These are phyloP conservation scores for Progne subis DNA, from an alignment of 2,113 vertebrate species.

Conservation along the genomic window DNA sequence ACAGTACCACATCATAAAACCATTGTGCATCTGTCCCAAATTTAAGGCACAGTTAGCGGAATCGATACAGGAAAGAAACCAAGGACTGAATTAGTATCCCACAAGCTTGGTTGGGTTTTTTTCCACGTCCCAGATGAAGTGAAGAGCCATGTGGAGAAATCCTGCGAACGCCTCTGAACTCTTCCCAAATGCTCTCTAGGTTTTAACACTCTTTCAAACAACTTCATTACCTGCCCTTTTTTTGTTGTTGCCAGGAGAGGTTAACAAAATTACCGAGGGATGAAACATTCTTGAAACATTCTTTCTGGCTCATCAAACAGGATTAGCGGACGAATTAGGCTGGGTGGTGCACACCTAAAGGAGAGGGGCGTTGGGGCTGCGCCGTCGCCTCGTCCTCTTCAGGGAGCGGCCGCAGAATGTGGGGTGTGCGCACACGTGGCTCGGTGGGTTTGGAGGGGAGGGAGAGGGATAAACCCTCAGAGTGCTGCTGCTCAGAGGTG, in stretches of 20 bases:
- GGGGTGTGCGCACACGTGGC: accelerated
- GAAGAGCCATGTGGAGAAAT: slow-evolving; percentile 44
- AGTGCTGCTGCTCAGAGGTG: background rate
- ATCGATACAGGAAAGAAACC: slow-evolving; percentile 74
- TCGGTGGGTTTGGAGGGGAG: background rate
- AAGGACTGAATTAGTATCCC: slow-evolving; percentile 72
- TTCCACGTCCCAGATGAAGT: slow-evolving; percentile 55
- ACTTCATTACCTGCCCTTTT: slow-evolving; percentile 29
- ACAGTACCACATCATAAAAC: slow-evolving; percentile 71
- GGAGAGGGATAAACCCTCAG: background rate
- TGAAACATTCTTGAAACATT: slow-evolving; percentile 53
- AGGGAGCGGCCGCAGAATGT: background rate
- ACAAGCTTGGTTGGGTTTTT: slow-evolving; percentile 18
- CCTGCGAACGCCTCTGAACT: background rate
- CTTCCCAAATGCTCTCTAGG: slow-evolving; percentile 38
- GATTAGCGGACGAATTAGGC: background rate
- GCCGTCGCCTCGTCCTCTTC: background rate
- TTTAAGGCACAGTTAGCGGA: slow-evolving; percentile 70
- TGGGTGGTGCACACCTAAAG: background rate
- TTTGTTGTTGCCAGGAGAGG: slow-evolving; percentile 13
- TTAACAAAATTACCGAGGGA: slow-evolving; percentile 33
- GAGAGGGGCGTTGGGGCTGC: background rate
- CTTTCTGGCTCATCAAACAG: slow-evolving; percentile 46
- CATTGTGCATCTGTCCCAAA: slow-evolving; percentile 67
- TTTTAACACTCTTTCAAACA: slow-evolving; percentile 51